Conservation (phyloP, 2,113 vertebrate species). For the Pantherophis guttatus region DNA sequence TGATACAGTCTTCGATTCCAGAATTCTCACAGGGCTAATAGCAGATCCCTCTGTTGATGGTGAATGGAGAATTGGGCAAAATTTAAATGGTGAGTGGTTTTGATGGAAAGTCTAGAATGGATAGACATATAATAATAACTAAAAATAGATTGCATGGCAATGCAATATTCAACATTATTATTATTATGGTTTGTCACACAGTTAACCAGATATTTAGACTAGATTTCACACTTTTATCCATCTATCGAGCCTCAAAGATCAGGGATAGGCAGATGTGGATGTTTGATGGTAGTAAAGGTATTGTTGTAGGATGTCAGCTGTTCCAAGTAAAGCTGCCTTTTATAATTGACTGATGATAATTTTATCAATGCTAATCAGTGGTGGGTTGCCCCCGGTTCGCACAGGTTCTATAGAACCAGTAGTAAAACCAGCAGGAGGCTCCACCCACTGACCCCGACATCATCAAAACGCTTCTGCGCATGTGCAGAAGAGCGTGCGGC, state of each 20-base stretch:
- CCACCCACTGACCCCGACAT: no score
- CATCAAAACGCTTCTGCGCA: no score
- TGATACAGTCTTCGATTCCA: slow-evolving; percentile 79
- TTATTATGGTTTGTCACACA: not conserved
- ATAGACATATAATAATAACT: not conserved
- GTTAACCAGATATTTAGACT: not conserved
- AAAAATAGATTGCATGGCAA: not conserved
- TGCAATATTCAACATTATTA: not conserved
- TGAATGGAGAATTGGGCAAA: slow-evolving; percentile 77
- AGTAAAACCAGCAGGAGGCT: no score
- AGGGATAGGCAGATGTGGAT: no score
- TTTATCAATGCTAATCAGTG: no score
- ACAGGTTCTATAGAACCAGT: no score
- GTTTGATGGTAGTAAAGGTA: no score
- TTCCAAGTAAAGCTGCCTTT: no score
- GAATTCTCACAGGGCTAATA: slow-evolving; percentile 69
- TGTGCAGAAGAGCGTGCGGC: no score
- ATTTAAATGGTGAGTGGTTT: slow-evolving; percentile 77
- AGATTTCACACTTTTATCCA: not conserved
- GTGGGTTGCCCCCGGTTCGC: no score
- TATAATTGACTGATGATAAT: no score
- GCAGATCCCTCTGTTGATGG: slow-evolving; percentile 65
- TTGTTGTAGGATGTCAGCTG: no score
- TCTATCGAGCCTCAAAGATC: not conserved
- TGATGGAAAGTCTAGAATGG: not conserved